Evolutionary conservation across 2,888 invertebrate species (phyloP), one percentile per base, ranked within the genome.

Genomic region (Sinohyriopsis cumingii): DNA sequence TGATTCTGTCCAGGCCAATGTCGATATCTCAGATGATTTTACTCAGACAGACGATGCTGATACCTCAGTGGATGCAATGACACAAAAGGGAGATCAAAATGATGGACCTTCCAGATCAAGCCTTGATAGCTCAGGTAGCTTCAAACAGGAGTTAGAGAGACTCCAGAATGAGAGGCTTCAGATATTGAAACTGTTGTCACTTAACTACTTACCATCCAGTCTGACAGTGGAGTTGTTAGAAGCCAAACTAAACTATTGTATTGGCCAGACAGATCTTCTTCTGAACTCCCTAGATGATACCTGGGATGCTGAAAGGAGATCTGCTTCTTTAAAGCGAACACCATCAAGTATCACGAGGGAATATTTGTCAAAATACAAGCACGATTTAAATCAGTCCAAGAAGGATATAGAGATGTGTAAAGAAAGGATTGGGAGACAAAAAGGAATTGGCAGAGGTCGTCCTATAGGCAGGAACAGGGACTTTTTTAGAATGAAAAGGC

Each of bases 231-330:
- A 90, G 69, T 75, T 90, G 54, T 82, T 89, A n/a, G 90, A 90
- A 72, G 89, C 88, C 5, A 89, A 89, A 70, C 77, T 90, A n/a
- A 89, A 90, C 69, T 89, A 90, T 72, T 87, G 88, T 71, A 87
- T 89, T 65, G 90, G 89, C 3, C 90, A 90, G 77, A 90, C 90
- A 19, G 90, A 90, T 76, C 79, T 86, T 22, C 73, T 90, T n/a
- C 78, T 90, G 24, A 77, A 86, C 20, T 81, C 86, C 1, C 69
- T 90, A 18, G 88, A 89, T 57, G 76, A 71, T 28, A 59, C 24
- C 9, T 33, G 57, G 28, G 70, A 76, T 60, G 22, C 62, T 53
- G 71, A 76, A 24, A 64, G 63, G 5, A 55, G 65, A 53, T 25
- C 22, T 57, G 20, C 59, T 15, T 69, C 63, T n/a, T 70, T 78